These are phyloP conservation scores for Shinisaurus crocodilurus DNA, from an alignment of 2,113 vertebrate species.

Conservation along the genomic window DNA sequence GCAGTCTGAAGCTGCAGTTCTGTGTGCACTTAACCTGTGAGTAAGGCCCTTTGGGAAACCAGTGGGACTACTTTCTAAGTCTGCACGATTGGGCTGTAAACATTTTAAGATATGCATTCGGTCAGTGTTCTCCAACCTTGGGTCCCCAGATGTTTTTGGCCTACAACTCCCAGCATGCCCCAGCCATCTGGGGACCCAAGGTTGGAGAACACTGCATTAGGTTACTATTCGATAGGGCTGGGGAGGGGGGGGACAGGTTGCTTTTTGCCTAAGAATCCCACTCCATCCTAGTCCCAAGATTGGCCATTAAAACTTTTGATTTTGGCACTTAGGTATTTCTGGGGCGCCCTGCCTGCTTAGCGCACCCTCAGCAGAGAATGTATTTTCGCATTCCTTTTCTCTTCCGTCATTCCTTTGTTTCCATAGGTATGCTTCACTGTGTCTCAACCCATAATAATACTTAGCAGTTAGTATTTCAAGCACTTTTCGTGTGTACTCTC, in stretches of 20 bases:
- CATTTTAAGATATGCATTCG: not conserved
- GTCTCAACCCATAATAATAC: not conserved
- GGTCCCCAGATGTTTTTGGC: too few relatives aligned
- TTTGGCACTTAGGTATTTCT: not conserved
- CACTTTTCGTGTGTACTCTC: not conserved
- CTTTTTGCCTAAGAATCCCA: not conserved
- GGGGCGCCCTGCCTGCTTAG: not conserved
- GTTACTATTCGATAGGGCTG: not conserved
- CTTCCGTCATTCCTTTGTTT: not conserved
- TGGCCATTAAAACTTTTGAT: constrained; percentile 1
- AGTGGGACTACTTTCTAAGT: not conserved
- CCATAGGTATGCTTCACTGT: not conserved
- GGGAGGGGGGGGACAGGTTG: not conserved
- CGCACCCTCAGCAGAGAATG: not conserved
- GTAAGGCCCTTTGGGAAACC: too few relatives aligned
- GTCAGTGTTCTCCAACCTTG: too few relatives aligned
- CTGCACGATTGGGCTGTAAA: not conserved
- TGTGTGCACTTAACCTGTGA: not conserved
- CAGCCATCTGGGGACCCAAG: too few relatives aligned
- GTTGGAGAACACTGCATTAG: too few relatives aligned
- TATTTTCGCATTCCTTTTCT: not conserved
- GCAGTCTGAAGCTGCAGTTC: not conserved
- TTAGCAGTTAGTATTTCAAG: not conserved
- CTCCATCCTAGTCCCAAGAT: not conserved
- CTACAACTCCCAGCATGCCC: too few relatives aligned